Evolutionary conservation across 2,888 invertebrate species (phyloP).

Genomic region (Cerceris rybyensis): DNA sequence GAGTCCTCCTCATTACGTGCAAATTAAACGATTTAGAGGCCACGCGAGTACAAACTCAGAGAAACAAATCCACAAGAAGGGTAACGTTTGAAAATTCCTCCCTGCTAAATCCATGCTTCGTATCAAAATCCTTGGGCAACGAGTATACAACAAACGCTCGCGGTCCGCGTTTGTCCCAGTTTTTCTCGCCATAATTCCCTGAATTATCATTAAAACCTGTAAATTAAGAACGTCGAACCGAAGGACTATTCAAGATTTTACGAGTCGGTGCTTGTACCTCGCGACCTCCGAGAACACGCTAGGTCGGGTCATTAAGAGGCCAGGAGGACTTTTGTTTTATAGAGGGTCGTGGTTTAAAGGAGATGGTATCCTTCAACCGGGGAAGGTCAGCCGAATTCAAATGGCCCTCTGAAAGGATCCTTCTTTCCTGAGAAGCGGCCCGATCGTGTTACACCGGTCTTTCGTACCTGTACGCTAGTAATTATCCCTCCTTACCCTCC

Average conservation of each 20-base stretch:
- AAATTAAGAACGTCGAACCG: constrained; percentile 18
- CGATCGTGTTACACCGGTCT: constrained; percentile 68
- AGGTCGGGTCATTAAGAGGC: constrained; percentile 64
- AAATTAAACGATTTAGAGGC: no score
- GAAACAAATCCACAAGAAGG: not conserved
- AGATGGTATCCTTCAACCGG: constrained; percentile 64
- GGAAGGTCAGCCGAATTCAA: constrained; percentile 68
- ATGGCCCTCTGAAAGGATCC: constrained; percentile 61
- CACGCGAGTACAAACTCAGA: not conserved
- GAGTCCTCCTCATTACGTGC: no score
- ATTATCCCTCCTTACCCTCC: constrained; percentile 57
- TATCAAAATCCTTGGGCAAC: no score
- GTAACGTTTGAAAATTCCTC: no score
- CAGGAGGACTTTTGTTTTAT: constrained; percentile 67
- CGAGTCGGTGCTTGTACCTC: constrained; percentile 50
- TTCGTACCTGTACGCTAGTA: constrained; percentile 58
- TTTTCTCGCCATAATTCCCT: not conserved
- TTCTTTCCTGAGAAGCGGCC: constrained; percentile 65
- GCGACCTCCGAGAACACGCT: constrained; percentile 59
- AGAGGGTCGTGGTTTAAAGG: constrained; percentile 63
- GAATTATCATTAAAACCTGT: not conserved
- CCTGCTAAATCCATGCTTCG: no score
- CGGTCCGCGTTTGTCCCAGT: not conserved
- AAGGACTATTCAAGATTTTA: constrained; percentile 41
- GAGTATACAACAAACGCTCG: no score